Evolutionary conservation across 2,888 invertebrate genomes (phyloP).

Genomic region (Cetonia aurata): DNA sequence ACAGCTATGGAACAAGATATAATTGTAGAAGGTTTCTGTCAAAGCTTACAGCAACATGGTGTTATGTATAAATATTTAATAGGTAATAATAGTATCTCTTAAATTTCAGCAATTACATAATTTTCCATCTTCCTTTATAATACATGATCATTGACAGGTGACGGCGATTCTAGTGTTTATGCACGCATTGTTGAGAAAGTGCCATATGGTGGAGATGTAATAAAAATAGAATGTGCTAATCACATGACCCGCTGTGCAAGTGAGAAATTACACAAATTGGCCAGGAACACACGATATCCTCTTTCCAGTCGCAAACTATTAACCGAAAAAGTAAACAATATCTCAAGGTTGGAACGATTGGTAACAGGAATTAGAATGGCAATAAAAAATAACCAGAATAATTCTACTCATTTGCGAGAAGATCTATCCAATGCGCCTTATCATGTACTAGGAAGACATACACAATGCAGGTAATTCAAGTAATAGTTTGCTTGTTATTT

Average conservation of each 20-base stretch:
- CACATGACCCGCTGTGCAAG: constrained; percentile 1
- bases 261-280: background rate
- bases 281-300: background rate
- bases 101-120: too few relatives aligned
- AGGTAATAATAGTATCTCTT: too few relatives aligned
- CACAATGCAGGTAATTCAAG: background rate
- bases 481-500: background rate
- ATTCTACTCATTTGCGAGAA: background rate
- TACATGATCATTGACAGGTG: background rate
- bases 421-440: background rate
- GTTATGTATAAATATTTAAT: background rate
- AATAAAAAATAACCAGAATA: background rate
- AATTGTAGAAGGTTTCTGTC: background rate
- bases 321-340: background rate
- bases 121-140: too few relatives aligned
- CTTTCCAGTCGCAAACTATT: background rate
- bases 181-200: background rate
- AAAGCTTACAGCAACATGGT: background rate
- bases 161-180: constrained; percentile 8
- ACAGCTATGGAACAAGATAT: background rate
- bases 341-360: background rate
- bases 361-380: background rate
- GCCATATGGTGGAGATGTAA: background rate
- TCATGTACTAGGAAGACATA: background rate
- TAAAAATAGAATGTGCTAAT: constrained; percentile 14